Evolutionary conservation across 2,113 vertebrate species (phyloP).

Genomic region (Hippocampus comes): DNA sequence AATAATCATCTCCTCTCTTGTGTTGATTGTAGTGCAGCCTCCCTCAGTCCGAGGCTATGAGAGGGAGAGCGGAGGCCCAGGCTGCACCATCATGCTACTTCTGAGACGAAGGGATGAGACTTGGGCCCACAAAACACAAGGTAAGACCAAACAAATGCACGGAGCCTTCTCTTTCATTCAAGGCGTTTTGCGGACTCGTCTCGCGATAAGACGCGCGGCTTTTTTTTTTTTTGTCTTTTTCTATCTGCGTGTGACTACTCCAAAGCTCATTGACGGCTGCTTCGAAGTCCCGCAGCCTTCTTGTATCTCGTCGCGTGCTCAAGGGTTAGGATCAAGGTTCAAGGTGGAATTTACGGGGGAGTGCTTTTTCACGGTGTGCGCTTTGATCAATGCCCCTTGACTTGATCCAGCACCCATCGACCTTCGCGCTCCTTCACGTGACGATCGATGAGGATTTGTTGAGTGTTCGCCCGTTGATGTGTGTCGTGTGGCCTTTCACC

Average conservation of each 20-base stretch:
- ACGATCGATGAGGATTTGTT: constrained; percentile 66
- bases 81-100: constrained; percentile 76
- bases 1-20: constrained; percentile 11
- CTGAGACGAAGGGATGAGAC: constrained; percentile 75
- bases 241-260: constrained; percentile 9
- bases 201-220: not conserved
- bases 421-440: constrained; percentile 54
- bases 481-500: not conserved
- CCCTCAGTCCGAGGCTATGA: constrained; percentile 78
- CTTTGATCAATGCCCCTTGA: constrained; percentile 51
- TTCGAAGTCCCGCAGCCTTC: constrained; percentile 23
- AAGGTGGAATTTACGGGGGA: constrained; percentile 51
- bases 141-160: constrained; percentile 52
- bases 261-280: constrained; percentile 53
- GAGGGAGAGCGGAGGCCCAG: constrained; percentile 73
- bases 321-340: constrained; percentile 49
- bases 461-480: constrained; percentile 5
- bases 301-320: constrained; percentile 34
- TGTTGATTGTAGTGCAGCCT: constrained; percentile 53
- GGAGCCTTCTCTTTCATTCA: not conserved
- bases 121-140: constrained; percentile 72
- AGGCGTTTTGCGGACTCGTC: constrained; percentile 25
- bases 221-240: not conserved
- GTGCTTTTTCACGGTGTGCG: constrained; percentile 38
- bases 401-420: constrained; percentile 42